Evolutionary conservation across 1,140 invertebrate species (phyloP), one percentile per base, ranked within the genome.

Genomic region (Latrodectus geometricus): DNA sequence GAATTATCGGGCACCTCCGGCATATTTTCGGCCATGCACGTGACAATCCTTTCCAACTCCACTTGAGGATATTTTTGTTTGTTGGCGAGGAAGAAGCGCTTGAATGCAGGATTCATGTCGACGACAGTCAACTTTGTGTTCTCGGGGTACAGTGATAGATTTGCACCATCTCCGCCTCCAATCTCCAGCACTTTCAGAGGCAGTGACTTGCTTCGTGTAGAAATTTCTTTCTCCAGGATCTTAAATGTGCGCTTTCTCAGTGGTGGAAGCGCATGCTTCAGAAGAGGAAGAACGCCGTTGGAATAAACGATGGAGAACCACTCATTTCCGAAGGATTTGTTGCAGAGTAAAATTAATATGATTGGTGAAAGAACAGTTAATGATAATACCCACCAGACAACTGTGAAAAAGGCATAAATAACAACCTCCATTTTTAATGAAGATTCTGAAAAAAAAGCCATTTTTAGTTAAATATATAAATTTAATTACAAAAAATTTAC

Each of bases 1-100:
- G 88, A 89, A 82, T 89, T 86, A 74, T 90, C 89, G 20, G 88
- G 69, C 17, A 91, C 76, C 7, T 87, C 86, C 20, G 74, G 76
- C 89, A 91, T 89, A 49, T 90, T 84, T 85, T 91, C 90, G 7
- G 90, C 90, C 8, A 70, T 50, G 20, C 20, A 35, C 5, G 8
- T n/a, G 20, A 87, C 54, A 1, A 48, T 61, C 65, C 49, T 82
- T 15, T 82, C 65, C 8, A 66, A 83, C 17, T 12, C 23, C 15
- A 87, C 50, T 61, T 87, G 78, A 14, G 79, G 79, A 72, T 65
- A 83, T 11, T 78, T 76, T 23, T 74, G 20, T 69, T 68, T 21
- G 48, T 84, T 84, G n/a, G 75, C 48, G 14, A 68, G 14, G 52
- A 88, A 88, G 52, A 35, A 35, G 12, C 12, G 66, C 48, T 73